These are phyloP conservation scores for Xenopus laevis DNA, from an alignment of 2,113 vertebrate species.

Conservation along the genomic window DNA sequence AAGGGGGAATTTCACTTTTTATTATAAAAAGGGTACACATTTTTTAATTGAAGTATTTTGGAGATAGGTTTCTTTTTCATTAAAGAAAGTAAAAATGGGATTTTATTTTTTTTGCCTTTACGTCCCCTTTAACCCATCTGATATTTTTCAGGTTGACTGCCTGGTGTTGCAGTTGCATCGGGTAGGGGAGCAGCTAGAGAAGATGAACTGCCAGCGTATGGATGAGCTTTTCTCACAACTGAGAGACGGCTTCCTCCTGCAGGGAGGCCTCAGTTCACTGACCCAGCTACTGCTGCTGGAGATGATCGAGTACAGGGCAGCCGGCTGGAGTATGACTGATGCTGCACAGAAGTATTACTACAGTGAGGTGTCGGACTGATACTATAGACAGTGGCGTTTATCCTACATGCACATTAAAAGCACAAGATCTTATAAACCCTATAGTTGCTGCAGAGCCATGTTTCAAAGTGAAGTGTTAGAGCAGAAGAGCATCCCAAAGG, in stretches of 20 bases:
- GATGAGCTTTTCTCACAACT: constrained; percentile 90
- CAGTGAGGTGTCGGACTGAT: constrained; percentile 81
- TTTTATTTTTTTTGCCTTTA: too few relatives aligned
- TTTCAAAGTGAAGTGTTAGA: too few relatives aligned
- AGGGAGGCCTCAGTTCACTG: constrained; percentile 79
- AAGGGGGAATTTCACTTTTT: too few relatives aligned
- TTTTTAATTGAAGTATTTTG: too few relatives aligned
- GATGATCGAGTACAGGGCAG: constrained; percentile 91
- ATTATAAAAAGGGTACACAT: too few relatives aligned
- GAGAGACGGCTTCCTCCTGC: constrained; percentile 90
- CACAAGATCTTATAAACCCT: too few relatives aligned
- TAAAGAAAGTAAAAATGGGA: too few relatives aligned
- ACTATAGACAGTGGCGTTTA: too few relatives aligned
- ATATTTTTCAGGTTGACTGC: constrained; percentile 81
- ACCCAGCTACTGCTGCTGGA: constrained; percentile 89
- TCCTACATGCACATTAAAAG: too few relatives aligned
- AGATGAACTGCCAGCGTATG: constrained; percentile 82
- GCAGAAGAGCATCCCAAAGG: too few relatives aligned
- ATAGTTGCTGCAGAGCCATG: too few relatives aligned
- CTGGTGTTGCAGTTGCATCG: constrained; percentile 92
- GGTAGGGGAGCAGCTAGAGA: constrained; percentile 92
- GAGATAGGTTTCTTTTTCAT: too few relatives aligned
- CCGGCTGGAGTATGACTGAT: constrained; percentile 83
- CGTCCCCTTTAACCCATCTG: not conserved
- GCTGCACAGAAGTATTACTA: constrained; percentile 94